Conservation (phyloP, 2,113 vertebrate species). For the Pungitius pungitius region DNA sequence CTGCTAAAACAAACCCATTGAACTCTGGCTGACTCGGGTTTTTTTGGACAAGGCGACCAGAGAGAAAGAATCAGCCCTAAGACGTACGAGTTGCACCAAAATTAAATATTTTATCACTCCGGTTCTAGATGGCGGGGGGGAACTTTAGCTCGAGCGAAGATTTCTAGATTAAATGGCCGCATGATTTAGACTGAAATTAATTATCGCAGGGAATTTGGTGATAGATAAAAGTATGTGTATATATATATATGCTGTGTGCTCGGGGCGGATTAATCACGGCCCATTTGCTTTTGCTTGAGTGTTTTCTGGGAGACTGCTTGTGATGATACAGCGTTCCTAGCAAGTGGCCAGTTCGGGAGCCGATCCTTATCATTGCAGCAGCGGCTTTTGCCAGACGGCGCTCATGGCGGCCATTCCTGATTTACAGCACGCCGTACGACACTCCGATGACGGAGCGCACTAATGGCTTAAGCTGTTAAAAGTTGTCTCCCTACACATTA, state of each 20-base stretch:
- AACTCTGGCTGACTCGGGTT: conserved; percentile 59
- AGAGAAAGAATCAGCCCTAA: conserved; percentile 47
- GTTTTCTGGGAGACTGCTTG: conserved; percentile 51
- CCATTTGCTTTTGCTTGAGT: conserved; percentile 51
- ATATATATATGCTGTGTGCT: conserved; percentile 1
- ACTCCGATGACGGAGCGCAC: conserved; percentile 49
- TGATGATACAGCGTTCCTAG: conserved; percentile 52
- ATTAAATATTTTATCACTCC: conserved; percentile 66
- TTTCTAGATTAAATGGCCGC: conserved; percentile 34
- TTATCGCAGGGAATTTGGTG: conserved; percentile 60
- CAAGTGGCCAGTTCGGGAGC: conserved; percentile 62
- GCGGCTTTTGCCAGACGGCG: conserved; percentile 60
- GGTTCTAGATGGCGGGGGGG: conserved; percentile 23
- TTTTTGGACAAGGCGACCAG: conserved; percentile 41
- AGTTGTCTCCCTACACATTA: conserved; percentile 49
- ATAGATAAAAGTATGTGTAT: conserved; percentile 8
- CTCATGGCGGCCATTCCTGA: conserved; percentile 45
- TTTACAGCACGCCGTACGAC: conserved; percentile 16
- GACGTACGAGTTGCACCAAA: conserved; percentile 42
- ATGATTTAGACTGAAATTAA: conserved; percentile 59
- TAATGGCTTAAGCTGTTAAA: conserved; percentile 70
- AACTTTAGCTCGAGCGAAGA: conserved; percentile 24
- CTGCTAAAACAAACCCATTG: conserved; percentile 54
- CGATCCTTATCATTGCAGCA: conserved; percentile 65
- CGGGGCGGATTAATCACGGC: conserved; percentile 45